Evolutionary conservation across 2,797 vertebrate species (phyloP).

Genomic region (Taenioides sp.): DNA sequence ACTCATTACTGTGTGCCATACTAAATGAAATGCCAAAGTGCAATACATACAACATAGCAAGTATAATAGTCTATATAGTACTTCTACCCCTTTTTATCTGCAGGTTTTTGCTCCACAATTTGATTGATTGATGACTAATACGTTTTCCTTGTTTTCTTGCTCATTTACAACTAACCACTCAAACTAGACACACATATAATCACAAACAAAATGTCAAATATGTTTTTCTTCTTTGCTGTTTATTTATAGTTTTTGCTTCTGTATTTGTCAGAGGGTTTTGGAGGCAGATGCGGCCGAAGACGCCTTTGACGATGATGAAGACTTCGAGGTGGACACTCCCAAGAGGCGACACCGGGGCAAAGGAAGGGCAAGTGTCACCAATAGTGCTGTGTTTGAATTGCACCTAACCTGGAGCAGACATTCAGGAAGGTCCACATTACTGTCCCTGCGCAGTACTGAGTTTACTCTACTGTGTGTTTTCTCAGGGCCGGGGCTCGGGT

Average conservation of each 20-base stretch:
- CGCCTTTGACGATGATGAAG: slow-evolving; percentile 92
- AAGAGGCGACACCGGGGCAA: slow-evolving; percentile 94
- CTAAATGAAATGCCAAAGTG: background rate
- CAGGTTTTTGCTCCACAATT: too few species aligned
- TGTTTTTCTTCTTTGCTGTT: background rate
- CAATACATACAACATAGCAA: background rate
- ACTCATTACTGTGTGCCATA: background rate
- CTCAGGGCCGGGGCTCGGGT: slow-evolving; percentile 90
- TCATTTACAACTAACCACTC: background rate
- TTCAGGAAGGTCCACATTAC: background rate
- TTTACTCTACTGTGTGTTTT: background rate
- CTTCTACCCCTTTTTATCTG: too few species aligned
- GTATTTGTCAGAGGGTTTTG: slow-evolving; percentile 85
- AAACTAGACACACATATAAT: background rate
- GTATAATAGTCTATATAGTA: too few species aligned
- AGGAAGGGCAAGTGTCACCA: slow-evolving; percentile 85
- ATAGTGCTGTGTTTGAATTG: background rate
- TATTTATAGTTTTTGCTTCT: background rate
- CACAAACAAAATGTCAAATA: too few species aligned
- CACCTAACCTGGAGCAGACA: background rate
- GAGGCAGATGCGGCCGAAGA: slow-evolving; percentile 96
- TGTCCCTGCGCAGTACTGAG: background rate
- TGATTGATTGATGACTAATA: too few species aligned
- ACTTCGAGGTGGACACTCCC: slow-evolving; percentile 93
- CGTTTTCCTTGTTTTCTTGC: background rate